Conservation (phyloP, 2,888 invertebrate genomes). For the Cotesia congregata region DNA sequence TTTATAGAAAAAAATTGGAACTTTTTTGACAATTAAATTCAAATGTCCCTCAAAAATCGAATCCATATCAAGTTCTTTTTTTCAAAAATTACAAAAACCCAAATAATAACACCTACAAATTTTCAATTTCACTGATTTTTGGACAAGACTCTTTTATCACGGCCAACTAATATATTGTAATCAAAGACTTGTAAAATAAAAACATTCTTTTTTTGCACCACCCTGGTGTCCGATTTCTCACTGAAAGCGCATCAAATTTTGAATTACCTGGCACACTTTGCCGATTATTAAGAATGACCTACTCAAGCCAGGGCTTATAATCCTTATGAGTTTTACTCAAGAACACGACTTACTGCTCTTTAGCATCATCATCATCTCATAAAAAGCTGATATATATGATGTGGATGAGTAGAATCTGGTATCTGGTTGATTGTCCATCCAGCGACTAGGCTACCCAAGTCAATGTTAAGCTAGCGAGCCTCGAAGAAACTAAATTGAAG, state of each 20-base stretch:
- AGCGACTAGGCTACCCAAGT: background rate
- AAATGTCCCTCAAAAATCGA: too few relatives aligned
- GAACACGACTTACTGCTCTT: background rate
- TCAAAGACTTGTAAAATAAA: too few relatives aligned
- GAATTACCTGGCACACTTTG: background rate
- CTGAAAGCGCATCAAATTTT: background rate
- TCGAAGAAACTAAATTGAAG: background rate
- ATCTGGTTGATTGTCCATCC: background rate
- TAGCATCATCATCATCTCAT: background rate
- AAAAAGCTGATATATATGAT: background rate
- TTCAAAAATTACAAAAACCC: too few relatives aligned
- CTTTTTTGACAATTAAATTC: too few relatives aligned
- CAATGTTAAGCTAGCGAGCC: background rate
- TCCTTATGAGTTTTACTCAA: background rate
- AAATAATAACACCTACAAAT: too few relatives aligned
- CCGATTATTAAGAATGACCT: background rate
- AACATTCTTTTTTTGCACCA: too few relatives aligned
- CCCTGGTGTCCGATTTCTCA: background rate
- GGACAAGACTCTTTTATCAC: too few relatives aligned
- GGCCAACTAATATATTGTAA: too few relatives aligned
- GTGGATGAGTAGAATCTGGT: background rate
- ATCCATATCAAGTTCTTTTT: too few relatives aligned
- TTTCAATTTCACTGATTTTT: too few relatives aligned
- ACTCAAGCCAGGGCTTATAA: background rate
- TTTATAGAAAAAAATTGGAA: too few relatives aligned